phyloP scores from a whole-genome alignment of 2,113 vertebrate species.

The Daboia siamensis region DNA sequence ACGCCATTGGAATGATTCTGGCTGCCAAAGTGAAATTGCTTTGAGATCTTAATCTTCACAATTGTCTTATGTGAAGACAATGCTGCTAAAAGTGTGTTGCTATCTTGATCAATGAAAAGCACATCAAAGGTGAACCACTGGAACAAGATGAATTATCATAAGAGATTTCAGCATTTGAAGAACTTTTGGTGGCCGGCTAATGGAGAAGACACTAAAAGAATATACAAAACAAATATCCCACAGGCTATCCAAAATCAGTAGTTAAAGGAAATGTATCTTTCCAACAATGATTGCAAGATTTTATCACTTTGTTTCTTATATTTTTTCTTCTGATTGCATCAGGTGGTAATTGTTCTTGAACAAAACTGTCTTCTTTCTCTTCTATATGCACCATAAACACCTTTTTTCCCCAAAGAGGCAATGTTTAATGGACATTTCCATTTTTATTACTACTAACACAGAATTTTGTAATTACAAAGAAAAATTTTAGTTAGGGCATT shows the following conservation, averaged over 20 bases:
- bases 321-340: neutral
- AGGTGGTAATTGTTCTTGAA: neutral
- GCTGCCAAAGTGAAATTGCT: neutral
- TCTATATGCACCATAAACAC: neutral
- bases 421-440: neutral
- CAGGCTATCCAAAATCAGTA: neutral
- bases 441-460: neutral
- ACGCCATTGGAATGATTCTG: no score
- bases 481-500: neutral
- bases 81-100: neutral
- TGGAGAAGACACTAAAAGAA: neutral
- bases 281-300: neutral
- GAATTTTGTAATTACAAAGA: neutral
- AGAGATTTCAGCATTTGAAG: neutral
- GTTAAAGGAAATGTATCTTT: neutral
- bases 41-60: neutral
- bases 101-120: neutral
- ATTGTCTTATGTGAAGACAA: neutral
- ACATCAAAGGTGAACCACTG: neutral
- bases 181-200: neutral
- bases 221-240: neutral
- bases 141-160: neutral
- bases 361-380: neutral
- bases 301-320: neutral
- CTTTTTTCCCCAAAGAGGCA: neutral